These are phyloP conservation scores for Melanostoma mellinum DNA, from an alignment of 2,888 invertebrate genomes.

Conservation along the genomic window DNA sequence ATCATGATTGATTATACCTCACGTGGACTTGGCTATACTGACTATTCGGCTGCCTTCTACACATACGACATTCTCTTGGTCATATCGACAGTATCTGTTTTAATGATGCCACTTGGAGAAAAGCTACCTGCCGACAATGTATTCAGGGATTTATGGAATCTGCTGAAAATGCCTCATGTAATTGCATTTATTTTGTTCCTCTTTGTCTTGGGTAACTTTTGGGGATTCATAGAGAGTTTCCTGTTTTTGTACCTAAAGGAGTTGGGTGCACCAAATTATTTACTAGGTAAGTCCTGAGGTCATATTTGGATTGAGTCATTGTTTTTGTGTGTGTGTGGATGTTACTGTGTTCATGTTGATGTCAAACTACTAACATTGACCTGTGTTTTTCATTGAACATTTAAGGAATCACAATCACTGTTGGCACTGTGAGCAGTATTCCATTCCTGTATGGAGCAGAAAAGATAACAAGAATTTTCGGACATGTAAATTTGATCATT, in stretches of 20 bases:
- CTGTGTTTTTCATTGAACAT: slow-evolving; percentile 9
- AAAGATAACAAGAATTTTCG: slow-evolving; percentile 90
- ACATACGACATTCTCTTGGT: slow-evolving; percentile 88
- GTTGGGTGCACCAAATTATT: slow-evolving; percentile 91
- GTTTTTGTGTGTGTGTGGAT: neutral
- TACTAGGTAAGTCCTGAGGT: slow-evolving; percentile 85
- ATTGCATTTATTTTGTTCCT: slow-evolving; percentile 91
- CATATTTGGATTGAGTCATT: neutral
- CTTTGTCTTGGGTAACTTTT: slow-evolving; percentile 91
- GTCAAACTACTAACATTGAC: neutral
- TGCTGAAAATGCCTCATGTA: slow-evolving; percentile 90
- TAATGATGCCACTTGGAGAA: slow-evolving; percentile 90
- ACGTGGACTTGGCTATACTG: slow-evolving; percentile 87
- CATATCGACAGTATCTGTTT: slow-evolving; percentile 88
- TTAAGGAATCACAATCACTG: slow-evolving; percentile 90
- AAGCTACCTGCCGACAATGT: slow-evolving; percentile 91
- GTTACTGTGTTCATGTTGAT: neutral
- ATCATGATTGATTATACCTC: slow-evolving; percentile 87
- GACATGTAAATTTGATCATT: slow-evolving; percentile 92
- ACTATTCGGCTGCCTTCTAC: slow-evolving; percentile 94
- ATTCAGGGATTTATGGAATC: slow-evolving; percentile 88
- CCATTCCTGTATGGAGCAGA: slow-evolving; percentile 93
- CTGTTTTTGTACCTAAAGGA: slow-evolving; percentile 93
- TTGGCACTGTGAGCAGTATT: slow-evolving; percentile 91
- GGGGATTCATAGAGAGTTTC: slow-evolving; percentile 95